Base-by-base conservation (phyloP, 2,888 invertebrate genomes). In the Morpho helenor region DNA sequence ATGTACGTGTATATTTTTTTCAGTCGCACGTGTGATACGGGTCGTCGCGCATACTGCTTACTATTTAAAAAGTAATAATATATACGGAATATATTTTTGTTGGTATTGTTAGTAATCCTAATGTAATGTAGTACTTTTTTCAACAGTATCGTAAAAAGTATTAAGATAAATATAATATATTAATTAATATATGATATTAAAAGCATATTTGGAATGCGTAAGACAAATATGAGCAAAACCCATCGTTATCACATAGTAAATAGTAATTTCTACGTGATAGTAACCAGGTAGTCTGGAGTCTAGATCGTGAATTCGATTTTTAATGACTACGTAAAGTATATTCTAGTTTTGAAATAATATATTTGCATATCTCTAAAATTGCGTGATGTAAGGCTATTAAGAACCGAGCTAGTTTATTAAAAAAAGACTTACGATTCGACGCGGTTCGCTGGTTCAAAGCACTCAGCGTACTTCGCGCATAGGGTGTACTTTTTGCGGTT, bases 351-450 rank as follows among this genome's bases (percentile, higher is more conserved):
- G 61, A 72, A 75, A 75, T 64, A 51, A 62, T 72, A 71, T 67
- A 74, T 77, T 73, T 71, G 65, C 69, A 73, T 67, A 67, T 49
- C 49, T 60, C 52, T 52, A 3, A 22, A 52, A 52, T 47, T 43
- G 49, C 46, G 46, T 60, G 56, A 60, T 52, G 52, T 56, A 56
- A 58, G 46, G 49, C 8, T 45, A 45, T 57, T 41, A 49, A 54
- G 39, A 48, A 43, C 7, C 56, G 49, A 56, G 49, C 44, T 53
- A 39, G 52, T 52, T 52, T 51, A 52, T 52, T 52, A 56, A 52
- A 56, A 60, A 59, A 52, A 42, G 71, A 87, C 87, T 87, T 82
- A 87, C 87, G 77, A 76, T 69, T 65, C 67, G 68, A 65, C 72
- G 75, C 73, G 77, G 74, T 76, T 74, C 71, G 70, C 62, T 68